phyloP scores from a whole-genome alignment of 2,797 vertebrate species.

The Phrynocephalus guinanensis region DNA sequence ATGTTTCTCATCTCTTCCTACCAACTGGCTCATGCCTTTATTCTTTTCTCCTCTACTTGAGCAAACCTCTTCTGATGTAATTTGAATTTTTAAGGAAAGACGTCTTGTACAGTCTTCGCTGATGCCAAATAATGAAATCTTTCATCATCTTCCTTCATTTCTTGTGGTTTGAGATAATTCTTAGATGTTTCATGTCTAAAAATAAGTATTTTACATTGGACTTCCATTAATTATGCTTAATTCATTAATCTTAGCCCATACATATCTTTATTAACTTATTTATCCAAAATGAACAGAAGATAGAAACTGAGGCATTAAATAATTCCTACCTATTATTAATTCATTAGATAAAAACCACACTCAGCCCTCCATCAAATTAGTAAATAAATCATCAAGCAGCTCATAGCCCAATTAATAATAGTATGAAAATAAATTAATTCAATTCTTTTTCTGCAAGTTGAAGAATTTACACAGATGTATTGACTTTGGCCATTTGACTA shows the following conservation, averaged over 20 bases:
- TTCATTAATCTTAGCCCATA: neutral
- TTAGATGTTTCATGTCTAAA: neutral
- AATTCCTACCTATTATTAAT: slow-evolving; percentile 3
- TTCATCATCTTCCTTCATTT: neutral
- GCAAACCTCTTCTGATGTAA: neutral
- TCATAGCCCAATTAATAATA: slow-evolving; percentile 10
- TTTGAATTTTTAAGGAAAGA: neutral
- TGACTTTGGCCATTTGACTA: neutral
- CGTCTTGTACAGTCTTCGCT: neutral
- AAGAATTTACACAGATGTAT: neutral
- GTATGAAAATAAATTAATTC: neutral
- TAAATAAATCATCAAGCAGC: slow-evolving; percentile 7
- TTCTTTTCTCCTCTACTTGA: neutral
- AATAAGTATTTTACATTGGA: neutral
- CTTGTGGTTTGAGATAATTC: neutral
- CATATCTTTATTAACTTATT: neutral
- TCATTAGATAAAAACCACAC: neutral
- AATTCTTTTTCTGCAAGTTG: neutral
- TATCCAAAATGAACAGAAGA: neutral
- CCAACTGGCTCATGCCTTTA: neutral
- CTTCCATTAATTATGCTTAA: neutral
- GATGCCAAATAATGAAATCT: neutral
- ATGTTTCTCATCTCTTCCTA: neutral
- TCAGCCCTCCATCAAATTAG: neutral
- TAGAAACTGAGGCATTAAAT: neutral